Conservation (phyloP, 35 echinoderm and acorn worm species). For the Lytechinus variegatus region DNA sequence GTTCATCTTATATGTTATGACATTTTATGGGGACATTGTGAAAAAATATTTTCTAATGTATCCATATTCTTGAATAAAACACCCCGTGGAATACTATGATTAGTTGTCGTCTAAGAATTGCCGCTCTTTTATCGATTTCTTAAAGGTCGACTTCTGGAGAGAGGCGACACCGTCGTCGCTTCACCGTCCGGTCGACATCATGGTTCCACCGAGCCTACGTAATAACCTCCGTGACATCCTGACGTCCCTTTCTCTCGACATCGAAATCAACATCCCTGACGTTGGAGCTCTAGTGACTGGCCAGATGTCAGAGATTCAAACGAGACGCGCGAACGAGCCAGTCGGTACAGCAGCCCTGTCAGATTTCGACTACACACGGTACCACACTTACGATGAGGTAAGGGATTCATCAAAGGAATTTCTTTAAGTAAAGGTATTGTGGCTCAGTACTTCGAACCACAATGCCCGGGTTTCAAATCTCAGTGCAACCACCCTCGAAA, state of each 20-base stretch:
- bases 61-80: too few species aligned
- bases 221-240: conserved; percentile 61
- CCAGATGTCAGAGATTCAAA: conserved; percentile 20
- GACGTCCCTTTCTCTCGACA: conserved; percentile 37
- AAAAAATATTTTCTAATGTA: too few species aligned
- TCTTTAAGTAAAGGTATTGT: too few species aligned
- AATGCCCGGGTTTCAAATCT: too few species aligned
- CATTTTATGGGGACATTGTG: too few species aligned
- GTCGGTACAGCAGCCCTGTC: conserved; percentile 33
- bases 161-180: not conserved
- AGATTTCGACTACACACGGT: conserved; percentile 76
- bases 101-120: too few species aligned
- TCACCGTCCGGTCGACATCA: conserved; percentile 72
- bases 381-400: conserved; percentile 88
- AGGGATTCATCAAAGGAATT: not conserved
- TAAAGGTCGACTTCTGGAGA: conserved; percentile 83
- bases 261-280: conserved; percentile 56
- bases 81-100: too few species aligned
- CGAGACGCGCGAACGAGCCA: not conserved
- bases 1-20: too few species aligned
- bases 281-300: not conserved
- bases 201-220: conserved; percentile 49
- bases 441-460: too few species aligned
- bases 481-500: too few species aligned
- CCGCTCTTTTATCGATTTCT: not conserved